Conservation (phyloP, 2,888 invertebrate species). For the Conomelus anceps region DNA sequence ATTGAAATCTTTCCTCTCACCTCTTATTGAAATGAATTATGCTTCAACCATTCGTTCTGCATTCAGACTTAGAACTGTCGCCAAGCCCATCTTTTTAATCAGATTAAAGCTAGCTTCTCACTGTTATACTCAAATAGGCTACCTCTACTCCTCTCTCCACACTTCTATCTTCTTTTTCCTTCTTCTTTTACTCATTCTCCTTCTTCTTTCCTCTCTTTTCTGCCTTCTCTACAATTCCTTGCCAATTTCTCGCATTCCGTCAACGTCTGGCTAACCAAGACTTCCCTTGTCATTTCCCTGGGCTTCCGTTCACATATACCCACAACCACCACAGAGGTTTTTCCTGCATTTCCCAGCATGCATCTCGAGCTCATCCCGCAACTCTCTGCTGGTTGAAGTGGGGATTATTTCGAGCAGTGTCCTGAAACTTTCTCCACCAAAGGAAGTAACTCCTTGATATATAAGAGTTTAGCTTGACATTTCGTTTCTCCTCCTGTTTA, state of each 20-base stretch:
- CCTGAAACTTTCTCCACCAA: not conserved
- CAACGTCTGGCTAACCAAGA: not conserved
- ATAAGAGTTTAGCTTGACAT: not conserved
- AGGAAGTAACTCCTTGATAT: not conserved
- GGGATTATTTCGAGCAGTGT: not conserved
- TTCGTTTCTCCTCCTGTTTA: not conserved
- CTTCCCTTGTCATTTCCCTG: not conserved
- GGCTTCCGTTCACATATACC: not conserved
- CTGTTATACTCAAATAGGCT: not conserved
- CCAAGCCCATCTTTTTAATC: not conserved
- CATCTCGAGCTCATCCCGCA: not conserved
- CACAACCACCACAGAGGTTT: not conserved
- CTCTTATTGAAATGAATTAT: not conserved
- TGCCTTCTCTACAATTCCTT: not conserved
- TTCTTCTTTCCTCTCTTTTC: not conserved
- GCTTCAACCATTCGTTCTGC: not conserved
- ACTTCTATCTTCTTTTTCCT: too few relatives aligned
- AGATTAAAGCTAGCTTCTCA: not conserved
- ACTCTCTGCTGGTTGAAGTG: not conserved
- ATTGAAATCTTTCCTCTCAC: not conserved
- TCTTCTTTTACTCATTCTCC: not conserved
- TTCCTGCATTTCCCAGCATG: not conserved
- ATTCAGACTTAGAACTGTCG: not conserved
- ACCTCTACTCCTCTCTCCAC: not conserved
- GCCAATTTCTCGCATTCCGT: not conserved